Conservation (phyloP, 2,888 invertebrate species). For the Lithophane semibrunnea region DNA sequence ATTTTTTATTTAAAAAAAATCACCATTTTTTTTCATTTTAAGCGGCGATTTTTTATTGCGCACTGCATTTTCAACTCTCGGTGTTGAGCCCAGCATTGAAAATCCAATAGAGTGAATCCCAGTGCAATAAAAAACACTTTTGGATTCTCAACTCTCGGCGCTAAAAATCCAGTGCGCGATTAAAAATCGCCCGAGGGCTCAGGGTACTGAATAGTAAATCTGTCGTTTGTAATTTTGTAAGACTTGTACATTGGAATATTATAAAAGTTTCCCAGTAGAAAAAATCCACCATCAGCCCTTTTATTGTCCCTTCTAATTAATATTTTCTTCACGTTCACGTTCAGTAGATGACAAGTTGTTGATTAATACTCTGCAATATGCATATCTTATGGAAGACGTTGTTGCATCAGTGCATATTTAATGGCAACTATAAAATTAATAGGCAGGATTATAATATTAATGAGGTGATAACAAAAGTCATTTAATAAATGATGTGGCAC, state of each 20-base stretch:
- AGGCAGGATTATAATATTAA: not conserved
- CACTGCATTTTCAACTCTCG: too few relatives aligned
- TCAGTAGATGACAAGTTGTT: not conserved
- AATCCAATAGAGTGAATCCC: too few relatives aligned
- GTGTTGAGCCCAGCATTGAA: too few relatives aligned
- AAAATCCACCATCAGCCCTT: not conserved
- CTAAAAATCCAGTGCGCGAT: not conserved
- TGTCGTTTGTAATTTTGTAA: too few relatives aligned
- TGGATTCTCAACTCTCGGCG: too few relatives aligned
- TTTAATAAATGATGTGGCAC: not conserved
- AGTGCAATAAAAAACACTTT: not conserved
- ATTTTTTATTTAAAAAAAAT: too few relatives aligned
- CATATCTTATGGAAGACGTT: not conserved
- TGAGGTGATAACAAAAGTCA: not conserved
- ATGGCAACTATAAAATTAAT: not conserved
- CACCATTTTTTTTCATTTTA: not conserved
- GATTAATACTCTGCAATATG: conserved; percentile 25
- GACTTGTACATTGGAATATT: not conserved
- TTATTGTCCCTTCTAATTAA: conserved; percentile 3
- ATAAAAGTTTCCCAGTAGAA: not conserved
- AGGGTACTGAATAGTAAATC: too few relatives aligned
- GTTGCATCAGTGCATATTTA: conserved; percentile 24
- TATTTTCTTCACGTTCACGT: conserved; percentile 22
- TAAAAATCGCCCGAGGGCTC: too few relatives aligned
- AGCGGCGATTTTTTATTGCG: too few relatives aligned